phyloP scores from a whole-genome alignment of 2,888 invertebrate genomes.

The Melanostoma scalare region DNA sequence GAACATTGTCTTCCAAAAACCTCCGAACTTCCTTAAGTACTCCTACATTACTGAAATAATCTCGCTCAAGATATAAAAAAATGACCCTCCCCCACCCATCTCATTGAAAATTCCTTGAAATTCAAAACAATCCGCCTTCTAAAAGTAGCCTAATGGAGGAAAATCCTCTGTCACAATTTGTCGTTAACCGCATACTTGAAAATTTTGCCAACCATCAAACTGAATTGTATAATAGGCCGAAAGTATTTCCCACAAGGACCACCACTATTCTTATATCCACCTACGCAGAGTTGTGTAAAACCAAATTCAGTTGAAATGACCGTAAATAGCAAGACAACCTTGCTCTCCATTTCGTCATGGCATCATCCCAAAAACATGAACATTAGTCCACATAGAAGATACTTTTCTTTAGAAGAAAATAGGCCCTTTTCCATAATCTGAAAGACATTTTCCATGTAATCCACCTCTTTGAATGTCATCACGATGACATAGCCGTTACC shows the following conservation, averaged over 20 bases:
- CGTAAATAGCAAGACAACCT: constrained; percentile 27
- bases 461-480: constrained; percentile 40
- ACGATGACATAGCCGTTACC: constrained; percentile 25
- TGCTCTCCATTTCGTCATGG: neutral
- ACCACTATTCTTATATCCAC: constrained; percentile 24
- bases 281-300: constrained; percentile 41
- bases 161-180: constrained; percentile 39
- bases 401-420: constrained; percentile 17
- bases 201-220: constrained; percentile 56
- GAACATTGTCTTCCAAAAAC: too few species aligned
- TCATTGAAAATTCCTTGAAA: too few species aligned
- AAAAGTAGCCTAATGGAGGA: constrained; percentile 22
- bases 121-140: neutral
- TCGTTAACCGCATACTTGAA: constrained; percentile 38
- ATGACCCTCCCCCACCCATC: too few species aligned
- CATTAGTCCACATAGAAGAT: constrained; percentile 44
- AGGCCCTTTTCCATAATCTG: constrained; percentile 45
- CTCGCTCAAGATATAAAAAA: too few species aligned
- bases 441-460: constrained; percentile 48
- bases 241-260: constrained; percentile 14
- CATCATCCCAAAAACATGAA: constrained; percentile 22
- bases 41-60: too few species aligned
- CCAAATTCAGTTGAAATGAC: constrained; percentile 46
- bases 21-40: too few species aligned
- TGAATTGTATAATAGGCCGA: constrained; percentile 47